Percentiles rank a stretch among this genome's conserved stretches.
These are phyloP conservation scores for Hylaeus anthracinus DNA, from an alignment of 1,140 invertebrate species.

Conservation along the genomic window DNA sequence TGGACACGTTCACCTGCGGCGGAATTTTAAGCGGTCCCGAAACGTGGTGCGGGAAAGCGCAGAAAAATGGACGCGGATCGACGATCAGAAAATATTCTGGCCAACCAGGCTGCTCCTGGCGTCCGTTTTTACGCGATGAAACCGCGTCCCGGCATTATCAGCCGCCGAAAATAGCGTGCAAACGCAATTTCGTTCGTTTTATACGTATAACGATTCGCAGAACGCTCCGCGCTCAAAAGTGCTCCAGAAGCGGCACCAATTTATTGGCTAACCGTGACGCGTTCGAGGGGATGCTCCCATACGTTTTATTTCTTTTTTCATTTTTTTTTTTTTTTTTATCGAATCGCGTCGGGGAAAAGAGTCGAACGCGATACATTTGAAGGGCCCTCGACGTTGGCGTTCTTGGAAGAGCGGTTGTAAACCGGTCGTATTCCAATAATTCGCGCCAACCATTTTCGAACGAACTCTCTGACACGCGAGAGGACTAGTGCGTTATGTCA, in stretches of 20 bases:
- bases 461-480: not conserved
- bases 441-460: not conserved
- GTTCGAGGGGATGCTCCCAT: conserved; percentile 19
- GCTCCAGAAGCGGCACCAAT: conserved; percentile 39
- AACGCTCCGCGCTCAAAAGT: conserved; percentile 16
- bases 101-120: not conserved
- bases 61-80: not conserved
- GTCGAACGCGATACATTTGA: conserved; percentile 28
- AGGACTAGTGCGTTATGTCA: too few relatives aligned
- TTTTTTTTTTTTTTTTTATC: not conserved
- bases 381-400: conserved; percentile 26
- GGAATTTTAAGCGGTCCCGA: not conserved
- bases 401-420: not conserved
- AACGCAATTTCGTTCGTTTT: conserved; percentile 36
- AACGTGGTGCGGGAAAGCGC: not conserved
- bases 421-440: conserved; percentile 4
- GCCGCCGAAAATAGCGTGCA: conserved; percentile 42
- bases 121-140: conserved; percentile 10
- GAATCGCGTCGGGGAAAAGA: conserved; percentile 1
- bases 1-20: not conserved
- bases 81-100: not conserved
- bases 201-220: conserved; percentile 25
- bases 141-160: conserved; percentile 47
- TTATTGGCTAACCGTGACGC: conserved; percentile 51
- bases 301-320: conserved; percentile 10